Percentiles rank a stretch among this genome's conserved stretches.
Conservation (phyloP, 2,113 vertebrate genomes). For the Caranx melampygus region DNA sequence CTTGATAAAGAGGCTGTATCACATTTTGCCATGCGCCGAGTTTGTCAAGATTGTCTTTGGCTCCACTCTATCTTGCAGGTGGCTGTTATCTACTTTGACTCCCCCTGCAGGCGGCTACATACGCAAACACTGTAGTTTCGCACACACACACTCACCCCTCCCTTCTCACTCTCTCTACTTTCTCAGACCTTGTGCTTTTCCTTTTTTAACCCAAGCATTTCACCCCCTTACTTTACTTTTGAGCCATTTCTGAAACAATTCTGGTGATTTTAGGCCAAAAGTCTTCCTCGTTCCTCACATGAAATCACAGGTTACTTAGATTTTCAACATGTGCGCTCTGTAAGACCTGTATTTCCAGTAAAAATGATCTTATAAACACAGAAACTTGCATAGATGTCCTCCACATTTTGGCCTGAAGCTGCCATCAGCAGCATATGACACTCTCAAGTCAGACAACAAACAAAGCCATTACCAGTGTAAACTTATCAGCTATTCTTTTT, state of each 20-base stretch:
- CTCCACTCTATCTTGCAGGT: too few relatives aligned
- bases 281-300: not conserved
- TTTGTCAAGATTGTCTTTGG: too few relatives aligned
- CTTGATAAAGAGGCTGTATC: too few relatives aligned
- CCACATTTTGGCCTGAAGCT: not conserved
- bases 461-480: not conserved
- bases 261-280: not conserved
- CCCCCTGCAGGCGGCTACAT: too few relatives aligned
- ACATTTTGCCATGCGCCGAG: too few relatives aligned
- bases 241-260: not conserved
- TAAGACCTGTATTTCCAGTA: not conserved
- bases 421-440: not conserved
- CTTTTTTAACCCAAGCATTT: too few relatives aligned
- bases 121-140: too few relatives aligned
- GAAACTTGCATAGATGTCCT: not conserved
- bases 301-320: not conserved
- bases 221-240: not conserved
- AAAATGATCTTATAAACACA: not conserved
- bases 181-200: too few relatives aligned
- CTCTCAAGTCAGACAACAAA: not conserved
- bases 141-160: too few relatives aligned
- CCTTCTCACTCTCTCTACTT: too few relatives aligned
- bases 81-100: too few relatives aligned
- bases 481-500: not conserved
- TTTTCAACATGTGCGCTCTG: not conserved